A percentile compares a stretch with the other conserved stretches of the same genome.
Evolutionary conservation across 2,888 invertebrate species (phyloP).

Genomic region (Chaetoderma sp.): DNA sequence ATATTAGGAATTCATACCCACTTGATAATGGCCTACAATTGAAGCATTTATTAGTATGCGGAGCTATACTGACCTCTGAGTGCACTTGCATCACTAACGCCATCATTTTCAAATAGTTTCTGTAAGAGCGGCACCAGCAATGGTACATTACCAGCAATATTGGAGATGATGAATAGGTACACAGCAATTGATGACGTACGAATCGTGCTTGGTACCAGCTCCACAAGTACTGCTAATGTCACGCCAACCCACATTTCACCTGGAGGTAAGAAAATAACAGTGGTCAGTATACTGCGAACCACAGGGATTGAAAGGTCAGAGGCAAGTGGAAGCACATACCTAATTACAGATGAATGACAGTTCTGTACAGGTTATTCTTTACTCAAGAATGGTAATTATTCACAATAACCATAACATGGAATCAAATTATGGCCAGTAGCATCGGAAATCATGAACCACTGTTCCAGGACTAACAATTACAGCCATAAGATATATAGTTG

Average conservation of each 20-base stretch:
- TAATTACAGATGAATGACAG: neutral
- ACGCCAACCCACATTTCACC: slow-evolving; percentile 71
- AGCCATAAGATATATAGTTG: too few relatives aligned
- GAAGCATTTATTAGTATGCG: too few relatives aligned
- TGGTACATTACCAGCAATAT: slow-evolving; percentile 69
- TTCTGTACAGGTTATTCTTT: neutral
- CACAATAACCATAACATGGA: too few relatives aligned
- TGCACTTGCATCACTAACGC: slow-evolving; percentile 41
- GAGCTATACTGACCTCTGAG: slow-evolving; percentile 52
- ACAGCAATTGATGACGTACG: slow-evolving; percentile 67
- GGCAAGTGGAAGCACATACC: too few relatives aligned
- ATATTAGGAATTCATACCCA: too few relatives aligned
- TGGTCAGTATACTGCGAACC: neutral
- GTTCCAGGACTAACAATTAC: too few relatives aligned
- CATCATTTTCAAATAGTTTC: slow-evolving; percentile 45
- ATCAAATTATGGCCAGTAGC: too few relatives aligned
- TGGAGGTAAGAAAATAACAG: slow-evolving; percentile 27
- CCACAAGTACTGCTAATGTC: slow-evolving; percentile 66
- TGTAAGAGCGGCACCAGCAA: slow-evolving; percentile 66
- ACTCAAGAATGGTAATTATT: too few relatives aligned
- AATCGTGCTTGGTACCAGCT: slow-evolving; percentile 65
- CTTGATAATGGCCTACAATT: too few relatives aligned
- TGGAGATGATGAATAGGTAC: slow-evolving; percentile 69
- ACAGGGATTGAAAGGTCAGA: neutral
- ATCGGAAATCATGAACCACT: too few relatives aligned